Conservation (phyloP, 2,888 invertebrate species). For the Nezara viridula region DNA sequence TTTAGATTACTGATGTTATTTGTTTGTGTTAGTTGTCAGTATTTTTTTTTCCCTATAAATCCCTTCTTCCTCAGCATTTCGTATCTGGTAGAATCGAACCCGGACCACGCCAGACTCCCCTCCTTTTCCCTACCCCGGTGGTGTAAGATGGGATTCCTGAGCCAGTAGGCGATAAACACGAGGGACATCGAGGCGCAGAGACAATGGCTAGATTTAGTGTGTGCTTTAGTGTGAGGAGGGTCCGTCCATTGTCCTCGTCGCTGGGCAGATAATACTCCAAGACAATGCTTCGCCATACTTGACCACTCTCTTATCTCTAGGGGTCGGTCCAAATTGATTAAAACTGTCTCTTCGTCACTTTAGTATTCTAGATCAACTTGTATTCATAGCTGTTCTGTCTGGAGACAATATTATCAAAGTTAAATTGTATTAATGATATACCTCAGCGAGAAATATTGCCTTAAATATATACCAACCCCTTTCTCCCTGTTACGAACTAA, state of each 20-base stretch:
- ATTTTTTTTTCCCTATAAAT: no score
- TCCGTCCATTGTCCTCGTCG: not conserved
- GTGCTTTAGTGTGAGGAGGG: slow-evolving; percentile 38
- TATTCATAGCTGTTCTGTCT: no score
- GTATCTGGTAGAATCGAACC: no score
- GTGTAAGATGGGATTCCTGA: slow-evolving; percentile 42
- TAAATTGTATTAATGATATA: no score
- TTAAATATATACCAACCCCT: no score
- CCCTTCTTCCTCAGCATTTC: no score
- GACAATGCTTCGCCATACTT: not conserved
- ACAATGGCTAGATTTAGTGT: slow-evolving; percentile 49
- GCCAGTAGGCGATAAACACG: slow-evolving; percentile 8
- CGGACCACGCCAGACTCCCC: no score
- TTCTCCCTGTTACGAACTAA: no score
- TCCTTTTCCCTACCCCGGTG: not conserved
- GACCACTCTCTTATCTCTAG: slow-evolving; percentile 20
- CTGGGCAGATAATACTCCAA: not conserved
- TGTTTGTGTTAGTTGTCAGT: no score
- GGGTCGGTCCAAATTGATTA: not conserved
- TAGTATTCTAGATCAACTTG: not conserved
- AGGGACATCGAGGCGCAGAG: not conserved
- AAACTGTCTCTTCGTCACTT: slow-evolving; percentile 21
- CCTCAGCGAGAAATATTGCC: no score
- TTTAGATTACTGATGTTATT: no score
- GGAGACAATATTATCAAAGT: not conserved